Base-by-base conservation (phyloP, 2,113 vertebrate species). In the Petaurus breviceps region DNA sequence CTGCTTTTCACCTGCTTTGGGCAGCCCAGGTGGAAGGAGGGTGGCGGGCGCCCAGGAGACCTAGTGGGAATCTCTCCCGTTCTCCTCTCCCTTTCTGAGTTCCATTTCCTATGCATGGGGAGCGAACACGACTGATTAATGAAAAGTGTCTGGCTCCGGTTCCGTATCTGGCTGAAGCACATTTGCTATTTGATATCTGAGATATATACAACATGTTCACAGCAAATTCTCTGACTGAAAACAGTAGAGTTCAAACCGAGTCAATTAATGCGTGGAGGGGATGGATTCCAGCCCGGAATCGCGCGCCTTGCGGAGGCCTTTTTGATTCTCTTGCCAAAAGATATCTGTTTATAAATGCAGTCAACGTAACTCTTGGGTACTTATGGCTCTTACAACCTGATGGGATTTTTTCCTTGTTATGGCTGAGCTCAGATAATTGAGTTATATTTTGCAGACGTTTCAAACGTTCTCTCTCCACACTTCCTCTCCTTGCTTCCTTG, bases 221-320 rank as follows among this genome's bases (percentile, higher is more conserved):
- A 99, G 99, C 98, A 99, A 99, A 99, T 99, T 99, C 98, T 99
- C 99, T 98, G 99, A 99, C 98, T 99, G 98, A 98, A 99, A 99
- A 99, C 99, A 99, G 98, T 98, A 99, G 98, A 99, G 99, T 99
- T 99, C 99, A 99, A 98, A 98, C 98, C 98, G 98, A 99, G 99
- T 99, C 99, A 99, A 99, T 99, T 99, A 99, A 99, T 99, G 99
- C 99, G 99, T 98, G 98, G 98, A 99, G 98, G 98, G 98, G 99
- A 99, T 99, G 99, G 99, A 99, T 98, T 97, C 98, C 97, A 99
- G 99, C 99, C 99, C 99, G 99, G 99, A 99, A 99, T 98, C 91
- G 95, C 96, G 96, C 98, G 98, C 98, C 99, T 99, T 98, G 98
- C 98, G 98, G 98, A 99, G 98, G 98, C 98, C 98, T 98, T 98